Percentiles rank a stretch among this genome's conserved stretches.
These are phyloP conservation scores for Penaeus chinensis DNA, from an alignment of 1,140 invertebrate species.

Conservation along the genomic window DNA sequence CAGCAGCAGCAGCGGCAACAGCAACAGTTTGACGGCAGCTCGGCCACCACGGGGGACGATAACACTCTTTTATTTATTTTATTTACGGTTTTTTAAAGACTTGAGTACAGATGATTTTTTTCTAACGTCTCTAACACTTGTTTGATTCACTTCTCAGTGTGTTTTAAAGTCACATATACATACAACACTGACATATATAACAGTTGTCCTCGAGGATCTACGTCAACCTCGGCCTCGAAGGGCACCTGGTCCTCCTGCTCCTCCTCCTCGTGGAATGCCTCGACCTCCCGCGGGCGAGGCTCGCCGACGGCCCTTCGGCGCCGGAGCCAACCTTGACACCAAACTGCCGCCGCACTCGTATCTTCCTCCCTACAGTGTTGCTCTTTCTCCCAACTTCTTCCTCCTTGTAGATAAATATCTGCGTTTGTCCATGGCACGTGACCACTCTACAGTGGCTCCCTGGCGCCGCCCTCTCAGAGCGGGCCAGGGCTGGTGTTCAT, in stretches of 20 bases:
- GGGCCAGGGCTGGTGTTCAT: neutral
- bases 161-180: conserved; percentile 9
- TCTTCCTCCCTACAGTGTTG: neutral
- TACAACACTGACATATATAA: conserved; percentile 15
- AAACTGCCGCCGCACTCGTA: too few species aligned
- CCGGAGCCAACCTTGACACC: too few species aligned
- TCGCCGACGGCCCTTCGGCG: too few species aligned
- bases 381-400: neutral
- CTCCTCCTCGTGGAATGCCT: too few species aligned
- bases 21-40: conserved; percentile 10
- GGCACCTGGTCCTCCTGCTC: neutral
- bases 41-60: neutral
- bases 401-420: neutral
- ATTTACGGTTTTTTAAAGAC: neutral
- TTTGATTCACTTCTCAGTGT: conserved; percentile 20
- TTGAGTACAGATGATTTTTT: neutral
- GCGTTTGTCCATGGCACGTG: neutral
- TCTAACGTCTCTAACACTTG: neutral
- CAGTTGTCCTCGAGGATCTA: neutral
- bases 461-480: neutral
- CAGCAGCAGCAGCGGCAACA: neutral
- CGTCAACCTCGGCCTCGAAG: neutral
- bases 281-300: too few species aligned
- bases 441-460: neutral
- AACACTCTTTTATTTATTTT: neutral